Evolutionary conservation across 2,797 vertebrate species (phyloP).

Genomic region (Staurois parvus): DNA sequence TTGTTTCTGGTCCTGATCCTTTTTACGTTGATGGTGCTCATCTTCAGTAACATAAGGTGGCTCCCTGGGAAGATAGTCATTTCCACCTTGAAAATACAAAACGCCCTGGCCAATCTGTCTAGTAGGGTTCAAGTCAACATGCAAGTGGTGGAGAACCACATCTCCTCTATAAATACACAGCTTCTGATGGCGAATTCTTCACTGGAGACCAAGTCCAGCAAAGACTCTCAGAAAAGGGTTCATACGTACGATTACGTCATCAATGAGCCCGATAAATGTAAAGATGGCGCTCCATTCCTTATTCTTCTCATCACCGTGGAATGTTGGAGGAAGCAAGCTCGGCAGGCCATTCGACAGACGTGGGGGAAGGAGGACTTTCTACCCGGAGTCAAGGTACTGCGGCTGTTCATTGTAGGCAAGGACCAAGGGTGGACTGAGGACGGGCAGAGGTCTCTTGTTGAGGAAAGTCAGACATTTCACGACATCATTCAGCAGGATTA

Average conservation of each 20-base stretch:
- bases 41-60: no score
- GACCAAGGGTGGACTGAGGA: conserved; percentile 75
- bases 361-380: conserved; percentile 92
- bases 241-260: conserved; percentile 86
- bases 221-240: conserved; percentile 36
- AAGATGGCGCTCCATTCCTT: conserved; percentile 81
- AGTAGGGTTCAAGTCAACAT: no score
- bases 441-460: conserved; percentile 81
- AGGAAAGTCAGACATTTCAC: conserved; percentile 85
- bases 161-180: no score
- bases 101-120: no score
- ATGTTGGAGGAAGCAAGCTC: conserved; percentile 85
- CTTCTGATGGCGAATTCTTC: no score
- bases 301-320: conserved; percentile 90
- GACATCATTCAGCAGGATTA: conserved; percentile 75
- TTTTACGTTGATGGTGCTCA: no score
- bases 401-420: conserved; percentile 90
- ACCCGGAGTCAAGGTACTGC: conserved; percentile 78
- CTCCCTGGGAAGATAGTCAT: no score
- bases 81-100: no score
- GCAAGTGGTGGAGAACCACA: no score
- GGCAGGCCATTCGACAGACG: conserved; percentile 91
- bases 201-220: no score
- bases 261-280: conserved; percentile 90
- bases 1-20: no score